phyloP scores from a whole-genome alignment of 1,140 invertebrate genomes.

The Drosophila melanogaster region DNA sequence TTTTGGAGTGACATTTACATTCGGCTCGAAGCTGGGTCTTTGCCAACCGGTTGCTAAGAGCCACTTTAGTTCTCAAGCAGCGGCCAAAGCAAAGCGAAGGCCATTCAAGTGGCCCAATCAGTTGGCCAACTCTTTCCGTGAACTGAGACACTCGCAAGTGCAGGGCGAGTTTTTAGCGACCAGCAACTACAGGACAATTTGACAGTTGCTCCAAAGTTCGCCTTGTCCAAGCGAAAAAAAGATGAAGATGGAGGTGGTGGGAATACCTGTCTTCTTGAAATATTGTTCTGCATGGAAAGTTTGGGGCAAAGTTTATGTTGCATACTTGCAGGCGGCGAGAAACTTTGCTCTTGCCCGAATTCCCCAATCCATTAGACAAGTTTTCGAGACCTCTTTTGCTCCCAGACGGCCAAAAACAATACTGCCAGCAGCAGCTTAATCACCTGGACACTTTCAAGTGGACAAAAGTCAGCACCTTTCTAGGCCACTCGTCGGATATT shows the following conservation, averaged over 20 bases:
- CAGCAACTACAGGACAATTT: constrained; percentile 59
- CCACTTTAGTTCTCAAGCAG: constrained; percentile 47
- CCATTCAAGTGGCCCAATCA: constrained; percentile 47
- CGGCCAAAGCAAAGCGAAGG: constrained; percentile 35
- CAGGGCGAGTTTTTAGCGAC: constrained; percentile 52
- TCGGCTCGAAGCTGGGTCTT: background rate
- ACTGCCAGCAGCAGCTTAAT: constrained; percentile 45
- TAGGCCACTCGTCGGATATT: background rate
- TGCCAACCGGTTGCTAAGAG: constrained; percentile 33
- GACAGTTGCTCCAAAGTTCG: constrained; percentile 53
- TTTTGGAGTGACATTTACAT: constrained; percentile 37
- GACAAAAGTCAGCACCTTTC: background rate
- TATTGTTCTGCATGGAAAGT: constrained; percentile 34
- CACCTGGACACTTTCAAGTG: constrained; percentile 27
- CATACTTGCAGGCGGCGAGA: constrained; percentile 41
- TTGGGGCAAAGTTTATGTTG: constrained; percentile 37
- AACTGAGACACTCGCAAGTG: constrained; percentile 51
- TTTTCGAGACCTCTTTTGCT: constrained; percentile 17
- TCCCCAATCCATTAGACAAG: constrained; percentile 47
- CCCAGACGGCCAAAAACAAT: constrained; percentile 24
- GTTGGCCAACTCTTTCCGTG: constrained; percentile 25
- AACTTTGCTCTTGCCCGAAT: constrained; percentile 49
- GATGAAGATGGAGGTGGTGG: background rate
- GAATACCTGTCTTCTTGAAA: constrained; percentile 17
- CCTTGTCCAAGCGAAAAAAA: background rate